A percentile compares a stretch with the other conserved stretches of the same genome.
Evolutionary conservation across 2,888 invertebrate species (phyloP).

Genomic region (Syritta pipiens): DNA sequence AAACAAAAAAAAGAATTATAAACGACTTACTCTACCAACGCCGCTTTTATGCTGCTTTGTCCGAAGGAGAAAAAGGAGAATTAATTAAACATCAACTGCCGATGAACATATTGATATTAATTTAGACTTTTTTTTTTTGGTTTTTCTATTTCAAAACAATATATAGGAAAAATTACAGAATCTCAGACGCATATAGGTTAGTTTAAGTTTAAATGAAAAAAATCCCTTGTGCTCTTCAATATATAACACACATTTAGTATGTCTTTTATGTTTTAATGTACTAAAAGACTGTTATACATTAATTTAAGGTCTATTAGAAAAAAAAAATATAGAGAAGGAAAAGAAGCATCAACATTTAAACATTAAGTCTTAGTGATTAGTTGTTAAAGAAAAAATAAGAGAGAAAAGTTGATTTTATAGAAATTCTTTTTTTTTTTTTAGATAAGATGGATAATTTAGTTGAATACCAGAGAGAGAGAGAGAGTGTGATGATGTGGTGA

Average conservation of each 20-base stretch:
- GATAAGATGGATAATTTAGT: constrained; percentile 50
- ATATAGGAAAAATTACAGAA: constrained; percentile 25
- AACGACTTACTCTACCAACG: no score
- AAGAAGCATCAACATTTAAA: background rate
- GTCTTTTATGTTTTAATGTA: constrained; percentile 74
- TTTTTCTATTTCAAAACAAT: background rate
- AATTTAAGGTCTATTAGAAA: constrained; percentile 67
- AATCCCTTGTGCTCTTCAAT: constrained; percentile 38
- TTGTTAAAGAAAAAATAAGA: no score
- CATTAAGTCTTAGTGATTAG: constrained; percentile 58
- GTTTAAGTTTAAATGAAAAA: background rate
- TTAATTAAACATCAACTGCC: no score
- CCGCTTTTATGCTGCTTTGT: no score
- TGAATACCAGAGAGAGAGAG: constrained; percentile 26
- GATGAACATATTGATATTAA: constrained; percentile 27
- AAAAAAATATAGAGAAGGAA: constrained; percentile 2
- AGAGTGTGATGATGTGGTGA: background rate
- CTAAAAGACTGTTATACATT: constrained; percentile 79
- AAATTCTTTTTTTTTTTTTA: no score
- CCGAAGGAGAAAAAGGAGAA: no score
- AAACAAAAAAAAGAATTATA: no score
- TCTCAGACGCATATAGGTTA: constrained; percentile 20
- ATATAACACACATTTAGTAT: constrained; percentile 53
- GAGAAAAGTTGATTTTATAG: constrained; percentile 65
- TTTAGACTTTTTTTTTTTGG: background rate